These are phyloP conservation scores for Stylophora pistillata DNA, from an alignment of 64 coral and sea anemone genomes.

Conservation along the genomic window DNA sequence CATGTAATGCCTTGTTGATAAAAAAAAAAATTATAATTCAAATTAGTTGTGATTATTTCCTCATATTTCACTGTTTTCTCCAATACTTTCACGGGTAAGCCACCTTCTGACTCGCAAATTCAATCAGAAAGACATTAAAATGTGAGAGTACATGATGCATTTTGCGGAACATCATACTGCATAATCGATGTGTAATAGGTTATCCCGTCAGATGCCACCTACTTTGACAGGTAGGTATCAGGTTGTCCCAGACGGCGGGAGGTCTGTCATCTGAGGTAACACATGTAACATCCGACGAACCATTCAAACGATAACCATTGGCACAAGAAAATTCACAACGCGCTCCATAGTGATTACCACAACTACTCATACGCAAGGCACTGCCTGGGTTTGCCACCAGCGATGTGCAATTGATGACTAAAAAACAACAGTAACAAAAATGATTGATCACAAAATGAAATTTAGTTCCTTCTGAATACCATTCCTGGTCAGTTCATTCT, in stretches of 20 bases:
- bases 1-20: constrained; percentile 23
- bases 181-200: neutral
- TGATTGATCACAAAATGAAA: neutral
- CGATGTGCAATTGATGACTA: constrained; percentile 15
- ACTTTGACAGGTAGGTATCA: neutral
- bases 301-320: constrained; percentile 19
- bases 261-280: neutral
- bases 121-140: no score
- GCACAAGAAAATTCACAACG: constrained; percentile 8
- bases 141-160: no score
- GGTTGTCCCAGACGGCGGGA: constrained; percentile 10
- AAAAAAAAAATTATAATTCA: neutral
- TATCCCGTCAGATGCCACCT: neutral
- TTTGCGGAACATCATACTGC: no score
- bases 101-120: no score
- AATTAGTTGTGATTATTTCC: neutral
- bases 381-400: neutral
- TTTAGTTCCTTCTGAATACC: no score
- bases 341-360: constrained; percentile 15
- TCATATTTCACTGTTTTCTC: no score
- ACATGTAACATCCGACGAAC: neutral
- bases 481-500: no score
- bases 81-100: no score
- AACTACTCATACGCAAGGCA: neutral
- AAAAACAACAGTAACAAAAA: no score